Evolutionary conservation across 2,888 invertebrate species (phyloP).

Genomic region (Stenodema calcarata): DNA sequence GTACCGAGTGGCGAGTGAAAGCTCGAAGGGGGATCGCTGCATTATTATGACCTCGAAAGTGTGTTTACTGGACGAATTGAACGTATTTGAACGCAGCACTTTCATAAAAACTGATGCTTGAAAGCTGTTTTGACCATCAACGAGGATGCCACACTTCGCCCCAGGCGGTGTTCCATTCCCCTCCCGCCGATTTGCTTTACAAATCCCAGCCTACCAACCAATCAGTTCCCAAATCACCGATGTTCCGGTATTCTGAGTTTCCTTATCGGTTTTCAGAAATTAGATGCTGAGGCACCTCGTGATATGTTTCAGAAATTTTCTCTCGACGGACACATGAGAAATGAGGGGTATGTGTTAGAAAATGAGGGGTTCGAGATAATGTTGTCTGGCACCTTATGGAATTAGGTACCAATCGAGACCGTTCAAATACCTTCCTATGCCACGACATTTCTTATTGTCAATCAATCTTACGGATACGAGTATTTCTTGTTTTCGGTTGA

Average conservation of each 20-base stretch:
- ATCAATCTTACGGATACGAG: too few relatives aligned
- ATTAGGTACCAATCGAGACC: too few relatives aligned
- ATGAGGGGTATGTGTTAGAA: too few relatives aligned
- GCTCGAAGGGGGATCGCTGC: neutral
- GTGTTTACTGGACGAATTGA: neutral
- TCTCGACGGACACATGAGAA: neutral
- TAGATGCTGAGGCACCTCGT: neutral
- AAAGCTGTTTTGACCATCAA: neutral
- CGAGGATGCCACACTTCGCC: neutral
- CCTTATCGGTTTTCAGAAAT: neutral
- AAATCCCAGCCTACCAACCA: neutral
- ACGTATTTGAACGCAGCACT: neutral
- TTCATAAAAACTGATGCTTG: neutral
- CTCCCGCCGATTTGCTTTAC: neutral
- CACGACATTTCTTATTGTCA: too few relatives aligned
- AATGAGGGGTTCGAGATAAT: neutral
- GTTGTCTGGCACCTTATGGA: neutral
- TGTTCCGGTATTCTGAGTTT: neutral
- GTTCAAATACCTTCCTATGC: too few relatives aligned
- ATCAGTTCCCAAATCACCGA: neutral
- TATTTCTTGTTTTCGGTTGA: too few relatives aligned
- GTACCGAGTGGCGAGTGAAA: neutral
- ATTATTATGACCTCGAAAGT: neutral
- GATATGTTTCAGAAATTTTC: neutral
- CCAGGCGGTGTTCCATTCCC: neutral